Conservation (phyloP, 2,113 vertebrate genomes). For the Oreochromis spilurus region DNA sequence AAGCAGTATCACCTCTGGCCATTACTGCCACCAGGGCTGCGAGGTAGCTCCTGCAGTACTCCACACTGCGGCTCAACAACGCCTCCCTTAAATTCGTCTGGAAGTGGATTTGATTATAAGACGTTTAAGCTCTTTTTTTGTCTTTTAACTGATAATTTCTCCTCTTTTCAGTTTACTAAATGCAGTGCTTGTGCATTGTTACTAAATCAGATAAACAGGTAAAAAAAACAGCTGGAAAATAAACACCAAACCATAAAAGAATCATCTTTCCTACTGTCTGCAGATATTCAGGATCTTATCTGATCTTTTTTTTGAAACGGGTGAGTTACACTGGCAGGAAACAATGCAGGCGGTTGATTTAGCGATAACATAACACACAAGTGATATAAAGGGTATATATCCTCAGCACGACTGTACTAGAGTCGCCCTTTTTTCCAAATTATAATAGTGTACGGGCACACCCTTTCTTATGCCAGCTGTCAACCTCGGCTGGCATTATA, state of each 20-base stretch:
- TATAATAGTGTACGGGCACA: neutral
- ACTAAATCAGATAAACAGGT: neutral
- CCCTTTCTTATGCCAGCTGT: conserved; percentile 19
- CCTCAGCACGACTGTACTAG: neutral
- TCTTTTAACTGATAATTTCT: neutral
- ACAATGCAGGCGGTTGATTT: neutral
- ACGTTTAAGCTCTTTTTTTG: neutral
- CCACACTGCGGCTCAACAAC: conserved; percentile 51
- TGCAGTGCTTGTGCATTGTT: neutral
- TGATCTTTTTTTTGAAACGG: neutral
- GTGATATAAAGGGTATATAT: neutral
- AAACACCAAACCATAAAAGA: neutral
- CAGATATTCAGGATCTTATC: neutral
- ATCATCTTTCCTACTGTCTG: neutral
- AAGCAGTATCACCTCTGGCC: neutral
- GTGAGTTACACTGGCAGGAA: neutral
- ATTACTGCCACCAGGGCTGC: conserved; percentile 70
- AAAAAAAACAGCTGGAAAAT: neutral
- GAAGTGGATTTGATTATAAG: neutral
- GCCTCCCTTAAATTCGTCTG: conserved; percentile 74
- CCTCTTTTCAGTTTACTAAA: neutral
- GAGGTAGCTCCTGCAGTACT: conserved; percentile 75
- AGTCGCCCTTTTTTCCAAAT: neutral
- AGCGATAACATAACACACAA: neutral
- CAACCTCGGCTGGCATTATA: neutral